Base-by-base conservation (phyloP, 1,140 invertebrate species). In the Zaprionus vittiger region DNA sequence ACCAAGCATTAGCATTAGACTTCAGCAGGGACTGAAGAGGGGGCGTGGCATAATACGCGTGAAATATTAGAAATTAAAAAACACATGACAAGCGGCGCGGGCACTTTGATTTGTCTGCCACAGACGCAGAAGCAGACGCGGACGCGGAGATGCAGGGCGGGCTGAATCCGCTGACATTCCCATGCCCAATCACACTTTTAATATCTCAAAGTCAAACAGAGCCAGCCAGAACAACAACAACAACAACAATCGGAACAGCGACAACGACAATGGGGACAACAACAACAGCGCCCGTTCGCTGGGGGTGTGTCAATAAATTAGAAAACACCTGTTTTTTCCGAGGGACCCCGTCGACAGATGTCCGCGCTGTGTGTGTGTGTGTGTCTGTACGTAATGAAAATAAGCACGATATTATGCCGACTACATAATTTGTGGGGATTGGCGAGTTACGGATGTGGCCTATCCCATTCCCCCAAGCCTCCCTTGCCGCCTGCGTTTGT, bases 1-100 rank as follows among this genome's bases (percentile, higher is more conserved):
- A 59, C 28, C 75, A 74, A 67, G 62, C 73, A 76, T 76, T 76
- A 77, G 74, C 60, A 80, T 66, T 77, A 61, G 56, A 12, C 38
- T 47, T 37, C 37, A 70, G 52, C 44, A 49, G 55, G 34, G 57
- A 49, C 47, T 65, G 55, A 37, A 44, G 52, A 20, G 54, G 9
- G 17, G 14, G 49, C 22, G 38, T 44, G 55, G 47, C 34, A 76
- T 64, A 47, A 59, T 61, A 80, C 83, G 83, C 83, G 85, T 89
- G 84, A 89, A 90, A 90, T 89, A 85, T 89, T 89, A 90, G 85
- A 89, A 89, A 89, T 84, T 89, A 90, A 85, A 89, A 90, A 89
- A 80, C 85, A 89, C 86, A 89, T 87, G 84, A 87, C 84, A 86
- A 83, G 83, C 69, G 31, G 57, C 66, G 64, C 49, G 60, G 83